A percentile compares a stretch with the other conserved stretches of the same genome.
Conservation (phyloP, 64 coral and sea anemone species). For the Acropora yongei region DNA sequence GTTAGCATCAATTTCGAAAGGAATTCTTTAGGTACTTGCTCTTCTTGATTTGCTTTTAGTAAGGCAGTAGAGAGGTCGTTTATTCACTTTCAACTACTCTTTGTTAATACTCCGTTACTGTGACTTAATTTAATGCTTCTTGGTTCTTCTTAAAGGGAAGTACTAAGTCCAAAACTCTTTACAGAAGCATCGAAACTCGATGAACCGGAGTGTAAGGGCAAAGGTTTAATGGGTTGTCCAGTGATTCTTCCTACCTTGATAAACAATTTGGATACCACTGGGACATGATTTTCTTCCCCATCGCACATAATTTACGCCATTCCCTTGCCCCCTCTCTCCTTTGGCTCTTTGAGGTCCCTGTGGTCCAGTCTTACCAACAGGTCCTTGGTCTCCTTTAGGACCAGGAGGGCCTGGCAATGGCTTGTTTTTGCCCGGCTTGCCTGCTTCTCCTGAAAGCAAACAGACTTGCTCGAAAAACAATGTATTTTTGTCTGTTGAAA, state of each 20-base stretch:
- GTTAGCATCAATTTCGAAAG: not conserved
- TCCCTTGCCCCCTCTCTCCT: not conserved
- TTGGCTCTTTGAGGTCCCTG: constrained; percentile 21
- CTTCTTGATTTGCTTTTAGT: not conserved
- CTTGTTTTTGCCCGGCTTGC: not conserved
- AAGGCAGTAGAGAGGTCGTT: too few species aligned
- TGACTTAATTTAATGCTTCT: too few species aligned
- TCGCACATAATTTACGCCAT: constrained; percentile 23
- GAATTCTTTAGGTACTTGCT: not conserved
- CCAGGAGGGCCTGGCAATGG: constrained; percentile 17
- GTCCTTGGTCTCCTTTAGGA: constrained; percentile 34
- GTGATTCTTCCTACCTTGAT: not conserved
- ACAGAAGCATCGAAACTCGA: too few species aligned
- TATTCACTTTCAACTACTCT: not conserved
- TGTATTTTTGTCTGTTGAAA: too few species aligned
- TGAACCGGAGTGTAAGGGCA: not conserved
- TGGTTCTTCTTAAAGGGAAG: too few species aligned
- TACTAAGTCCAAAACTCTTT: too few species aligned
- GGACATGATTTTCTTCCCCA: constrained; percentile 48
- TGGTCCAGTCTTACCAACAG: constrained; percentile 17
- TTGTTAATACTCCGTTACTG: too few species aligned
- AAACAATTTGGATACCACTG: constrained; percentile 6
- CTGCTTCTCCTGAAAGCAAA: not conserved
- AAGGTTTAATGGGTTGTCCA: not conserved
- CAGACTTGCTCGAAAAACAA: not conserved